Percentiles rank a stretch among this genome's conserved stretches.
Conservation (phyloP, 2,797 vertebrate genomes). For the Muscicapa striata region DNA sequence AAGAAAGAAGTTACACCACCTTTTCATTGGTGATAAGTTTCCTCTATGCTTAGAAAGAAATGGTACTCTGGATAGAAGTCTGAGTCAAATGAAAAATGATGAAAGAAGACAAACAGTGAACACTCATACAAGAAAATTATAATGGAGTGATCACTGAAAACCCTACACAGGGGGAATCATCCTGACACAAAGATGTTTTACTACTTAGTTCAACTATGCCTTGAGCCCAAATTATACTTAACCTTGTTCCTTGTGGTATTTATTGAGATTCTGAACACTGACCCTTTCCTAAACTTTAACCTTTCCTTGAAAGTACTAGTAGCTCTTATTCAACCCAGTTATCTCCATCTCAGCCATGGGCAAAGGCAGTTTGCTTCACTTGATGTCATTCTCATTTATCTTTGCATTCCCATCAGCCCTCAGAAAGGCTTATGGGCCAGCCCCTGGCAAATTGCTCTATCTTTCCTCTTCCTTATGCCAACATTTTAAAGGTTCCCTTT, state of each 20-base stretch:
- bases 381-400: neutral
- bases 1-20: neutral
- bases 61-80: neutral
- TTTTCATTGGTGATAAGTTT: neutral
- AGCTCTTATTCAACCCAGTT: neutral
- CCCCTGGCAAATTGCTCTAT: neutral
- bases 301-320: neutral
- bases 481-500: conserved; percentile 7
- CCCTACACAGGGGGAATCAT: neutral
- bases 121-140: neutral
- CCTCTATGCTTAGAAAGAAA: neutral
- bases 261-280: neutral
- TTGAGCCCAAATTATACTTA: neutral
- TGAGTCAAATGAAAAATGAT: neutral
- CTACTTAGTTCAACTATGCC: neutral
- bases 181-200: neutral
- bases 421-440: neutral
- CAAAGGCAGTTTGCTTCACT: neutral
- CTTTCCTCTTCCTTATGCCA: neutral
- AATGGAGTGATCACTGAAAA: neutral
- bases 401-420: neutral
- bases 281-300: neutral
- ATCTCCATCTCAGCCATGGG: neutral
- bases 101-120: neutral
- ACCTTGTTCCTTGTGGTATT: neutral